Evolutionary conservation across 2,113 vertebrate genomes (phyloP).

Genomic region (Pluvianellus socialis): DNA sequence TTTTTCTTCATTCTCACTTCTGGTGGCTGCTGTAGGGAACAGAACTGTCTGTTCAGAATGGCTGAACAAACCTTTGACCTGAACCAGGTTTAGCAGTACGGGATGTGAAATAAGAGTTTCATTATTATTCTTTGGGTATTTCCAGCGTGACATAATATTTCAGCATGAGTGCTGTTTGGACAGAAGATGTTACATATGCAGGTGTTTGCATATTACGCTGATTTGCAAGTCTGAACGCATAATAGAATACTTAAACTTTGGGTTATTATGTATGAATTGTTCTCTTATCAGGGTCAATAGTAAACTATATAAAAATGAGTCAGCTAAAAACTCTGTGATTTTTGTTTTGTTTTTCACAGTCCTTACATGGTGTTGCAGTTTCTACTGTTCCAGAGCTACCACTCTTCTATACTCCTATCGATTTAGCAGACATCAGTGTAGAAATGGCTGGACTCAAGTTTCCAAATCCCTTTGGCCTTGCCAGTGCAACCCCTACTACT

Average conservation of each 20-base stretch:
- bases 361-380: slow-evolving; percentile 74
- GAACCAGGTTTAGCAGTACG: background rate
- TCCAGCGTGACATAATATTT: background rate
- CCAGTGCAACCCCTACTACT: slow-evolving; percentile 90
- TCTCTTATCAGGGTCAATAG: background rate
- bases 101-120: background rate
- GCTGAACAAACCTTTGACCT: background rate
- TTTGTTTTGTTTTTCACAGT: slow-evolving; percentile 67
- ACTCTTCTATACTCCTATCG: slow-evolving; percentile 86
- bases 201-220: background rate
- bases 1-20: background rate
- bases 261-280: background rate
- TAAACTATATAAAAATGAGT: background rate
- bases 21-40: background rate
- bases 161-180: background rate
- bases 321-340: background rate
- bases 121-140: background rate
- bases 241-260: background rate
- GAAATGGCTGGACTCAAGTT: slow-evolving; percentile 88
- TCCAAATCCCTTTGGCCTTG: slow-evolving; percentile 90
- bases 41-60: background rate
- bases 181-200: background rate
- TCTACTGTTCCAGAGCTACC: slow-evolving; percentile 78
- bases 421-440: slow-evolving; percentile 88
- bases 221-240: background rate